Evolutionary conservation across 2,888 invertebrate genomes (phyloP).

Genomic region (Clivina fossor): DNA sequence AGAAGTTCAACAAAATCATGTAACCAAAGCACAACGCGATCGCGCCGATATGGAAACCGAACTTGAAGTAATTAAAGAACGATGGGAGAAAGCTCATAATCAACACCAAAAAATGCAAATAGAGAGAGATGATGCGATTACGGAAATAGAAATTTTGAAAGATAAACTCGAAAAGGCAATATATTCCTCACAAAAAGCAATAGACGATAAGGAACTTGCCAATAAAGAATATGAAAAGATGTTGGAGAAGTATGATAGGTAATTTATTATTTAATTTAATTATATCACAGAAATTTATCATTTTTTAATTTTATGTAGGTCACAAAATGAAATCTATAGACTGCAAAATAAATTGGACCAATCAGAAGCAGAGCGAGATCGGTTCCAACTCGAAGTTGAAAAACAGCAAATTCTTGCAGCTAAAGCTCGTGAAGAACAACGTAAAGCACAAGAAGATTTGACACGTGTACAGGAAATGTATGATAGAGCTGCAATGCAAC

Average conservation of each 20-base stretch:
- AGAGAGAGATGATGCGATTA: conserved; percentile 82
- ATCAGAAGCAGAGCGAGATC: conserved; percentile 83
- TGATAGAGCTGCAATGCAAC: conserved; percentile 81
- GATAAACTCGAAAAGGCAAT: conserved; percentile 89
- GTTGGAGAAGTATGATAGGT: conserved; percentile 90
- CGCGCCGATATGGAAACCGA: conserved; percentile 83
- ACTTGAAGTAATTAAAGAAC: conserved; percentile 80
- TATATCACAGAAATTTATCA: too few relatives aligned
- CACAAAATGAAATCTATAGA: conserved; percentile 86
- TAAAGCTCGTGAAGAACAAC: conserved; percentile 81
- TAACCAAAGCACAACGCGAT: conserved; percentile 81
- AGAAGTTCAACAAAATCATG: conserved; percentile 78
- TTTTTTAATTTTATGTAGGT: conserved; percentile 58
- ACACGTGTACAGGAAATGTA: conserved; percentile 85
- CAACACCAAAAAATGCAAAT: conserved; percentile 83
- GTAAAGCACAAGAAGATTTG: conserved; percentile 85
- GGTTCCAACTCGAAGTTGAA: conserved; percentile 82
- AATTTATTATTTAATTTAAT: too few relatives aligned
- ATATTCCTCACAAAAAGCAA: conserved; percentile 76
- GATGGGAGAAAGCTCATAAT: conserved; percentile 85
- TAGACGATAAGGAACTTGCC: conserved; percentile 84
- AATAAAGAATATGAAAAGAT: conserved; percentile 91
- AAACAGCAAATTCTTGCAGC: conserved; percentile 77
- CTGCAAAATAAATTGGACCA: conserved; percentile 87
- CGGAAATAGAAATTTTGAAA: conserved; percentile 83